Percentiles rank a stretch among this genome's conserved stretches.
phyloP scores from a whole-genome alignment of 1,140 invertebrate species.

The Caenorhabditis brenneri region DNA sequence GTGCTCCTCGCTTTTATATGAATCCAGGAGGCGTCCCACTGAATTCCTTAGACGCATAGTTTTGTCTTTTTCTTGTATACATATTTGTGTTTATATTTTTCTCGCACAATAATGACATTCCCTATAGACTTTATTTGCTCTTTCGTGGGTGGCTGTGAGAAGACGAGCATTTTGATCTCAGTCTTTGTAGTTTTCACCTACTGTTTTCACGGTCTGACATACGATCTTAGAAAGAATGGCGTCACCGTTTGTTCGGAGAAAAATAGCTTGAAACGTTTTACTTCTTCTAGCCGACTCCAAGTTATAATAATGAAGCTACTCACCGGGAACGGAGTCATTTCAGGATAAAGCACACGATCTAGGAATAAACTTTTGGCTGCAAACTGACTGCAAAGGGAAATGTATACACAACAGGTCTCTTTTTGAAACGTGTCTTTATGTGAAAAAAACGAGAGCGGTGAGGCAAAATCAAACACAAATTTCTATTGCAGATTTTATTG shows the following conservation, averaged over 20 bases:
- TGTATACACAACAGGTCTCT: background rate
- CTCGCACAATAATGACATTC: background rate
- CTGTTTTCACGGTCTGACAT: background rate
- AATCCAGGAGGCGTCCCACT: background rate
- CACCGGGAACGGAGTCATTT: background rate
- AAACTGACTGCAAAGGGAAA: background rate
- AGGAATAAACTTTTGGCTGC: background rate
- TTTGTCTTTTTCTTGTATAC: constrained; percentile 15
- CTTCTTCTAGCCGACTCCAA: too few relatives aligned
- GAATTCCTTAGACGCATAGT: background rate
- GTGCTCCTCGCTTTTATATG: background rate
- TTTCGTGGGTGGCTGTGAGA: constrained; percentile 8
- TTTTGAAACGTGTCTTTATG: constrained; percentile 21
- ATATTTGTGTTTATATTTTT: constrained; percentile 31
- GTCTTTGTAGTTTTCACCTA: constrained; percentile 6
- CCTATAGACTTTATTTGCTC: background rate
- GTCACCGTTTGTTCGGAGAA: background rate
- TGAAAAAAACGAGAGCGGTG: background rate
- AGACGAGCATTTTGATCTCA: constrained; percentile 32
- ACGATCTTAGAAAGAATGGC: background rate
- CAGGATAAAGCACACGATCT: background rate
- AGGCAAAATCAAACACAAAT: background rate
- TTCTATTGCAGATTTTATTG: background rate
- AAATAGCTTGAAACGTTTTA: too few relatives aligned
- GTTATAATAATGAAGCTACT: too few relatives aligned